Evolutionary conservation across 2,113 vertebrate species (phyloP), one percentile per base, ranked within the genome.

Genomic region (Eclectus roratus): DNA sequence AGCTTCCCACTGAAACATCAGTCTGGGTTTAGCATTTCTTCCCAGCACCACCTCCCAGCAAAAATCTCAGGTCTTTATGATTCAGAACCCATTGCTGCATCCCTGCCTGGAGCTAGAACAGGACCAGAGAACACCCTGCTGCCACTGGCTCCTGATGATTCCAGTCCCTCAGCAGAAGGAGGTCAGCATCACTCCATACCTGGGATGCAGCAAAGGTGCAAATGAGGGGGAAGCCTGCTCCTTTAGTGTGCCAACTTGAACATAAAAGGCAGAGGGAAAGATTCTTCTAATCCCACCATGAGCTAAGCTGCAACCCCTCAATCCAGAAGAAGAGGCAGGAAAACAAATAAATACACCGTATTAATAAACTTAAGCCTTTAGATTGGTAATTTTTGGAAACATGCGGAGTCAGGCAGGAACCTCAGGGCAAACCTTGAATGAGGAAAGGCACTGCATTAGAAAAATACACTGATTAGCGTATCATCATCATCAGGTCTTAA

Each of bases 111-210:
- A 85, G 53, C 65, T 44, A 77, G 56, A 81, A 46, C 17, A 65
- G 56, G 52, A 89, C 55, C 33, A 88, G 65, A 74, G 80, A 85
- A 71, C 14, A 39, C 24, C 11, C 20, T 0, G 0, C 9, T 56
- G 46, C 50, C 0, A 1, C 49, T 1, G 0, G 3, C 66, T 91
- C 69, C 52, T 15, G 65, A 82, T 0, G 4, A 83, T 44, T 24
- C 43, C 49, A 27, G 46, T 55, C 16, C 27, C 23, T 79, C 78
- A 41, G 85, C 27, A 88, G 68, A 55, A 84, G 41, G 39, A 60
- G 49, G 49, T 39, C 74, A 73, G 49, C 41, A 50, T 33, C 79
- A 5, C n/a, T 66, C 14, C n/a, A 53, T 55, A 53, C 66, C 47
- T 78, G 20, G 35, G 37, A 49, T 63, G 66, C 20, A 85, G 73